Percentiles rank a stretch among this genome's conserved stretches.
Evolutionary conservation across 2,113 vertebrate genomes (phyloP).

Genomic region (Anolis carolinensis): DNA sequence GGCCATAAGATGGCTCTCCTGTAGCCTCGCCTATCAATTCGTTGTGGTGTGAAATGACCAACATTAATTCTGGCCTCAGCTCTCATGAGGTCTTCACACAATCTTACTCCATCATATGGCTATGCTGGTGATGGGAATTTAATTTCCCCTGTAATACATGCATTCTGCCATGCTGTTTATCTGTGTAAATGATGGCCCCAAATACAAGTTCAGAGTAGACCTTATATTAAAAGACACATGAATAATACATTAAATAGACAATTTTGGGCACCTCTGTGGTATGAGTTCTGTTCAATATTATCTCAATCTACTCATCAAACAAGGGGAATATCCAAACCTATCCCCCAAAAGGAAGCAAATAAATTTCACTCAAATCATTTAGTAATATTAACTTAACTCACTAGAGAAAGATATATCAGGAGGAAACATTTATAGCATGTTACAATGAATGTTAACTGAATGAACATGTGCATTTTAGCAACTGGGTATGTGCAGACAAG

Average conservation of each 20-base stretch:
- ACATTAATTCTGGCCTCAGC: too few relatives aligned
- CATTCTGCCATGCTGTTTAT: neutral
- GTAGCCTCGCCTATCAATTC: too few relatives aligned
- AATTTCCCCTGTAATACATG: too few relatives aligned
- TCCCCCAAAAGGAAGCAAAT: neutral
- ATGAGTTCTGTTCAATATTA: neutral
- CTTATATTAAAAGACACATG: neutral
- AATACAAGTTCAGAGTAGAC: neutral
- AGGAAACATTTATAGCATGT: constrained; percentile 27
- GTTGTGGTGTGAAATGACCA: too few relatives aligned
- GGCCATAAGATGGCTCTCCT: too few relatives aligned
- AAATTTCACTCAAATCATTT: neutral
- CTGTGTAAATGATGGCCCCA: neutral
- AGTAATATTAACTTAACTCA: constrained; percentile 13
- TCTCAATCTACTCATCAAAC: neutral
- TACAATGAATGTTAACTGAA: constrained; percentile 37
- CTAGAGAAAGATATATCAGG: constrained; percentile 32
- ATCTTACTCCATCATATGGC: too few relatives aligned
- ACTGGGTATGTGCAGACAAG: neutral
- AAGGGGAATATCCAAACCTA: constrained; percentile 9
- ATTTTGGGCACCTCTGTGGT: neutral
- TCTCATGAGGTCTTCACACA: too few relatives aligned
- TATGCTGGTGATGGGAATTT: too few relatives aligned
- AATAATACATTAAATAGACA: neutral
- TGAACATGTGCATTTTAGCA: constrained; percentile 50